Evolutionary conservation across 2,888 invertebrate genomes (phyloP), one percentile per base, ranked within the genome.

Genomic region (Eueremaeus valkanovi): DNA sequence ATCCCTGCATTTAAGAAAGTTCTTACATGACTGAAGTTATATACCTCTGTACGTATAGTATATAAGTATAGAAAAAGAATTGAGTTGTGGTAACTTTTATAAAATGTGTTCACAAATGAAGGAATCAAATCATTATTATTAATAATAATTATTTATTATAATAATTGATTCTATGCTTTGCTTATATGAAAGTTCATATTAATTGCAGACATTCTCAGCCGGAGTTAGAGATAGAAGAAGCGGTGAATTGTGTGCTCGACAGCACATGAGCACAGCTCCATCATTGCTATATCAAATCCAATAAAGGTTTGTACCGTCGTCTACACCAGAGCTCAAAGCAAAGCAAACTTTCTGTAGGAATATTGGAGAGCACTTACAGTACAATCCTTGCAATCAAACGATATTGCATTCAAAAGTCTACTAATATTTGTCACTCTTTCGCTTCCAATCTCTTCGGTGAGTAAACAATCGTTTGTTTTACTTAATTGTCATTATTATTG

Each of bases 211-310:
- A 55, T 55, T 27, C 45, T 9, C n/a, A 55, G 11, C 2, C 33
- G 33, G n/a, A 9, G 31, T 2, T 31, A 8, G 33, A 3, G 21
- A 33, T 21, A 8, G 18, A 31, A n/a, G 5, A 8, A 3, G 33
- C 29, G 13, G 6, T 5, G 63, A 18, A 63, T 63, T 63, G 3
- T 9, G 63, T 9, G 9, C 55, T 55, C 27, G 55, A 24, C 63
- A 63, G 63, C 63, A 63, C 63, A 63, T 63, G n/a, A n/a, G n/a
- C n/a, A n/a, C n/a, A n/a, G 63, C 63, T 63, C 63, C 33, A 63
- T 63, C 33, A 61, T 61, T 29, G 11, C 27, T 36, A 36, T n/a
- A 45, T 45, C 18, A 45, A 3, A 63, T 33, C 3, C 33, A 33
- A 63, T 36, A 63, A 63, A 18, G 33, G 31, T 31, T 55, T 16